These are phyloP conservation scores for Chorisops tibialis DNA, from an alignment of 2,888 invertebrate genomes.

Conservation along the genomic window DNA sequence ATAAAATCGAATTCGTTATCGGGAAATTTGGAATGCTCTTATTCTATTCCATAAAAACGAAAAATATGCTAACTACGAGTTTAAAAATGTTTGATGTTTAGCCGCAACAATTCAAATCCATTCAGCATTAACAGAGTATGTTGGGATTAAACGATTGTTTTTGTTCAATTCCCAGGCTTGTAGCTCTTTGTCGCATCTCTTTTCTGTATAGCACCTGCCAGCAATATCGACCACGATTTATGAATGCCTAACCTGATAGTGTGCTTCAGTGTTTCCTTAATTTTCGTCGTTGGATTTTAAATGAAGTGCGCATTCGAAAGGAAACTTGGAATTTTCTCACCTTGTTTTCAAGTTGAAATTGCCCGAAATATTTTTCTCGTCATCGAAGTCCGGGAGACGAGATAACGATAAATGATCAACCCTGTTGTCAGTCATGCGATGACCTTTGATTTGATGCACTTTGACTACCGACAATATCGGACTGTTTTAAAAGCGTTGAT, in stretches of 20 bases:
- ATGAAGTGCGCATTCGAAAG: too few relatives aligned
- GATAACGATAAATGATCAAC: constrained; percentile 22
- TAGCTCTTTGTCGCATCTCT: neutral
- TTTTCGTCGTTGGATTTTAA: too few relatives aligned
- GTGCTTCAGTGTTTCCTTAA: too few relatives aligned
- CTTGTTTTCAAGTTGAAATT: constrained; percentile 4
- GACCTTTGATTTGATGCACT: constrained; percentile 18
- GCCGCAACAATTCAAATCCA: too few relatives aligned
- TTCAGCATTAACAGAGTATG: too few relatives aligned
- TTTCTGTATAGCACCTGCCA: neutral
- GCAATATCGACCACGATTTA: neutral
- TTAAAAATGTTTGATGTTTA: neutral
- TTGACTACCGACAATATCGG: constrained; percentile 7
- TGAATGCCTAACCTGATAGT: too few relatives aligned
- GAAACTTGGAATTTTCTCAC: too few relatives aligned
- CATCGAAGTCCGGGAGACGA: constrained; percentile 7
- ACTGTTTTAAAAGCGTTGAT: neutral
- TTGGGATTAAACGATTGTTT: too few relatives aligned
- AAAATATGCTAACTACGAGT: neutral
- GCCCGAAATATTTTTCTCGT: neutral
- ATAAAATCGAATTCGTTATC: too few relatives aligned
- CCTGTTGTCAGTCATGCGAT: constrained; percentile 22
- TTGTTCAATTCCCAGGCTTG: too few relatives aligned
- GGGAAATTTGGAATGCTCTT: too few relatives aligned
- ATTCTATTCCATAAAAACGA: too few relatives aligned